Base-by-base conservation (phyloP, 2,888 invertebrate species). In the Oscheius myriophilus region DNA sequence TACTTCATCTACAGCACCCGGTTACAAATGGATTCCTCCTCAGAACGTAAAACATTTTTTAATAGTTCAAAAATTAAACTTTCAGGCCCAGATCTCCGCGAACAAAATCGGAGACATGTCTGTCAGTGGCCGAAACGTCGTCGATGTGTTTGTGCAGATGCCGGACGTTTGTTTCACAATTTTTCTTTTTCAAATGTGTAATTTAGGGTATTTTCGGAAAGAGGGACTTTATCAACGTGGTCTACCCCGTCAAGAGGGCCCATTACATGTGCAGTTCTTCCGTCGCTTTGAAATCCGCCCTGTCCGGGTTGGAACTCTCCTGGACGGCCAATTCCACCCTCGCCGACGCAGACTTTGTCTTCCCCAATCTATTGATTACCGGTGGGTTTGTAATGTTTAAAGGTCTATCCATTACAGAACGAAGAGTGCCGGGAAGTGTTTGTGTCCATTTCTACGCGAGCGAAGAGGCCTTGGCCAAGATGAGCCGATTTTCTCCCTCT, bases 151-250 rank as follows among this genome's bases (percentile, higher is more conserved):
- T 9, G 49, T 49, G 18, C 18, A 18, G n/a, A n/a, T 49, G 3
- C 49, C 49, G 6, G 49, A 49, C 21, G 49, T 49, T 49, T 49
- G 49, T 49, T 33, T 9, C 4, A 33, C 33, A 3, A 6, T 33
- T 6, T 33, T 33, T 3, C 33, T 33, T 33, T 43, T 43, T 12
- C 45, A 12, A 9, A 52, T 52, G 9, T 18, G 18, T 12, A 52
- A 52, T 12, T 52, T 45, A 69, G 66, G 55, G 25, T 21, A 49
- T 71, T 14, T 57, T 68, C 45, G 73, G 67, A 3, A 49, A 49
- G 7, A 64, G 73, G 21, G 70, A 71, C 51, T 71, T 71, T 45
- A 41, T 73, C 18, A 73, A 73, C 61, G 49, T 52, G 39, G 54
- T 71, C 51, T 73, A 71, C 42, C 66, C 71, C 21, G 46, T 53